phyloP scores from a whole-genome alignment of 2,797 vertebrate genomes.

The Thunnus albacares region DNA sequence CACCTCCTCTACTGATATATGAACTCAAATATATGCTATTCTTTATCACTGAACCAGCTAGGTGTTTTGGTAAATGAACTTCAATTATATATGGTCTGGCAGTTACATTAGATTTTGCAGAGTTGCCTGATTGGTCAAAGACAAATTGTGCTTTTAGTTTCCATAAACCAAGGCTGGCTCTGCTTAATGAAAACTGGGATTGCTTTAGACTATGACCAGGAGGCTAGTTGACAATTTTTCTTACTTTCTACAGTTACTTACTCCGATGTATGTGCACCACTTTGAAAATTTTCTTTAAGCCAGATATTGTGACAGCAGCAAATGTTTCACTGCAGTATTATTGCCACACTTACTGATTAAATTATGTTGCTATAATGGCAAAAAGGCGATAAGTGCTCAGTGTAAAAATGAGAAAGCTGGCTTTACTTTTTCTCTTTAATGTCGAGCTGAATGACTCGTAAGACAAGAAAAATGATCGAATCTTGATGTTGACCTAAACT shows the following conservation, averaged over 20 bases:
- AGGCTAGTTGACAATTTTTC: conserved; percentile 4
- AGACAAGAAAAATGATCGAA: background rate
- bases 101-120: conserved; percentile 16
- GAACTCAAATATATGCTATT: background rate
- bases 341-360: conserved; percentile 37
- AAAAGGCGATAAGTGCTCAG: conserved; percentile 24
- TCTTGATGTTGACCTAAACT: background rate
- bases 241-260: background rate
- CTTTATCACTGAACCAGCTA: background rate
- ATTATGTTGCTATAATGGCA: conserved; percentile 35
- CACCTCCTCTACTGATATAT: background rate
- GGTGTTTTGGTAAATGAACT: conserved; percentile 8
- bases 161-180: conserved; percentile 14
- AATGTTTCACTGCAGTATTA: conserved; percentile 38
- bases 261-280: conserved; percentile 2
- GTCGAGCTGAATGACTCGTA: conserved; percentile 5
- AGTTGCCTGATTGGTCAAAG: background rate
- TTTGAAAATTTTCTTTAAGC: conserved; percentile 19
- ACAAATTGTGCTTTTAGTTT: conserved; percentile 19
- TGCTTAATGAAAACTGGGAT: background rate
- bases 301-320: conserved; percentile 37
- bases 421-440: conserved; percentile 9
- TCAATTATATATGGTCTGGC: background rate
- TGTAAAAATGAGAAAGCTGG: conserved; percentile 34
- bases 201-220: conserved; percentile 19